A percentile compares a stretch with the other conserved stretches of the same genome.
phyloP scores from a whole-genome alignment of 2,888 invertebrate species.

The Limenitis arthemis region DNA sequence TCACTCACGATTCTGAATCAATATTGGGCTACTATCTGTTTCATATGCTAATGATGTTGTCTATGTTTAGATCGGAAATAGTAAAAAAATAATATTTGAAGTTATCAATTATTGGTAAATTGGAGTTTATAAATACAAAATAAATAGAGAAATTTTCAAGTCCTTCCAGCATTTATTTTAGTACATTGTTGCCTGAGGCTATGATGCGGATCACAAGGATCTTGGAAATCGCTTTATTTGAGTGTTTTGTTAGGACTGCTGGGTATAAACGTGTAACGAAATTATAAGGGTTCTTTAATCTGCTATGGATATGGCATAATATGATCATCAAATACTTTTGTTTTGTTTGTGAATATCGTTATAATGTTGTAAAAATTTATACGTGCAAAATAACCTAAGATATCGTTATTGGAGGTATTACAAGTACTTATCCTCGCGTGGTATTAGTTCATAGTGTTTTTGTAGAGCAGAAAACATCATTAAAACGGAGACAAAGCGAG shows the following conservation, averaged over 20 bases:
- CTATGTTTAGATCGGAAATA: too few species aligned
- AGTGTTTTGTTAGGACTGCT: constrained; percentile 11
- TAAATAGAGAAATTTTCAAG: background rate
- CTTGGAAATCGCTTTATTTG: constrained; percentile 6
- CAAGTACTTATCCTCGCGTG: too few species aligned
- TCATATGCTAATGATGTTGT: too few species aligned
- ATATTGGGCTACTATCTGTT: too few species aligned
- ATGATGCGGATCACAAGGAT: constrained; percentile 1
- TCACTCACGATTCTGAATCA: too few species aligned
- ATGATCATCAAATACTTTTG: background rate
- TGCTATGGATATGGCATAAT: constrained; percentile 6
- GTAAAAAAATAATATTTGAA: too few species aligned
- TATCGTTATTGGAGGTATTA: too few species aligned
- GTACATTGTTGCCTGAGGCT: constrained; percentile 1
- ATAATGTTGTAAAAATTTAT: too few species aligned
- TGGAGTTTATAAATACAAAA: background rate
- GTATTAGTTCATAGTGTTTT: too few species aligned
- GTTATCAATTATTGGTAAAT: background rate
- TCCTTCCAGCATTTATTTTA: background rate
- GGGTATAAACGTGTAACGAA: constrained; percentile 2
- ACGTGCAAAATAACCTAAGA: too few species aligned
- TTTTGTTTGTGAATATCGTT: background rate
- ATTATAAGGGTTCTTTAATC: constrained; percentile 6
- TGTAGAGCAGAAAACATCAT: too few species aligned
- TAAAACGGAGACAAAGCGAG: too few species aligned